These are phyloP conservation scores for Drosophila nigricruria DNA, from an alignment of 2,888 invertebrate species.

Conservation along the genomic window DNA sequence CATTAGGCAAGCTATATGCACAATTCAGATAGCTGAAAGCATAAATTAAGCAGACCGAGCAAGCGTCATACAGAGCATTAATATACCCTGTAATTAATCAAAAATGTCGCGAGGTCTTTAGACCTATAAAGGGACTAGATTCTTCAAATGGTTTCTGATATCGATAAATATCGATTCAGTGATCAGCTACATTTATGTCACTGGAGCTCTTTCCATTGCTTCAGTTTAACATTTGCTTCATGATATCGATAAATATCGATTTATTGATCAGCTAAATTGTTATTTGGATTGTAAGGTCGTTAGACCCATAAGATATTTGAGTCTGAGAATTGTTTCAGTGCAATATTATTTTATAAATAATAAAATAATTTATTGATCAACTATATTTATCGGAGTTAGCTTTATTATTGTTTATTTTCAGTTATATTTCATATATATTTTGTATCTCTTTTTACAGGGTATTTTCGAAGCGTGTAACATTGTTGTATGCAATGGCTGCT, in stretches of 20 bases:
- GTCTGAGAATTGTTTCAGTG: too few species aligned
- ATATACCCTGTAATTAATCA: constrained; percentile 16
- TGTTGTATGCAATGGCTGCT: neutral
- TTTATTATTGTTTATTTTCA: neutral
- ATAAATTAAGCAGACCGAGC: constrained; percentile 58
- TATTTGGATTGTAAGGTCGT: neutral
- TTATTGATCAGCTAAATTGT: neutral
- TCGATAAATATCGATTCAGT: neutral
- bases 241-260: neutral
- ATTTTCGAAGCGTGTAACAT: neutral
- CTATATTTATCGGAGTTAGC: neutral
- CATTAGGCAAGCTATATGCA: constrained; percentile 44
- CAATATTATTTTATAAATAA: too few species aligned
- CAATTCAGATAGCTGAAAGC: constrained; percentile 47
- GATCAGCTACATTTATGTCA: neutral
- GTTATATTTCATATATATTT: neutral
- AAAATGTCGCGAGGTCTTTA: neutral
- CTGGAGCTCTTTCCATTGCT: too few species aligned
- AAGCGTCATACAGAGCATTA: constrained; percentile 15
- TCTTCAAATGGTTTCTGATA: neutral
- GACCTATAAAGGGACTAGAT: fast-evolving
- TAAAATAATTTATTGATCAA: neutral
- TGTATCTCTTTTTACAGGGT: neutral
- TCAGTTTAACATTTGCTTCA: too few species aligned
- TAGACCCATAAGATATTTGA: too few species aligned